These are phyloP conservation scores for Bujurquina vittata DNA, from an alignment of 2,113 vertebrate genomes.

Conservation along the genomic window DNA sequence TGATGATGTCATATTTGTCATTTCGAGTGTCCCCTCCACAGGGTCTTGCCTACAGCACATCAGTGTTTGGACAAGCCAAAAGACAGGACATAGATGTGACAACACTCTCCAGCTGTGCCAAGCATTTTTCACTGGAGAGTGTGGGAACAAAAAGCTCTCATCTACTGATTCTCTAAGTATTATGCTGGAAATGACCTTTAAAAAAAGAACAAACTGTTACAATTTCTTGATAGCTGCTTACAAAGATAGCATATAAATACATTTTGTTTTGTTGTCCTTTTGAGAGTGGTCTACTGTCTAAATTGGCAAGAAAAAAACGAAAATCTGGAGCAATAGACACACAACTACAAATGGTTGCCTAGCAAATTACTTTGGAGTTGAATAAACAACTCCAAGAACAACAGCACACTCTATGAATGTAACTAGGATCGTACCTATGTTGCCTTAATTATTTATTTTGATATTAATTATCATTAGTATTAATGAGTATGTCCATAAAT, in stretches of 20 bases:
- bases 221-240: background rate
- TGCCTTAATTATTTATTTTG: background rate
- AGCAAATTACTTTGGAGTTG: background rate
- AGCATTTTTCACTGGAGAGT: conserved; percentile 45
- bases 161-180: conserved; percentile 16
- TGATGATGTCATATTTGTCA: conserved; percentile 47
- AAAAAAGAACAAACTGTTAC: conserved; percentile 3
- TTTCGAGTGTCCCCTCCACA: conserved; percentile 54
- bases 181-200: background rate
- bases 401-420: background rate
- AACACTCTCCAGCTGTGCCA: conserved; percentile 56
- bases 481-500: background rate
- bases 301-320: background rate
- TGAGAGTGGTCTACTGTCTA: background rate
- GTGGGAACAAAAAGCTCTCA: conserved; percentile 25
- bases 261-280: conserved; percentile 2
- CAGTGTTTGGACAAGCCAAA: conserved; percentile 64
- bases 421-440: background rate
- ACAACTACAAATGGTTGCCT: background rate
- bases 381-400: background rate
- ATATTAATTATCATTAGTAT: background rate
- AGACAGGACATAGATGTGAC: conserved; percentile 67
- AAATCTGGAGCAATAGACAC: background rate
- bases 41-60: conserved; percentile 51
- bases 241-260: background rate